phyloP scores from a whole-genome alignment of 2,888 invertebrate species.

The Molanna angustata region DNA sequence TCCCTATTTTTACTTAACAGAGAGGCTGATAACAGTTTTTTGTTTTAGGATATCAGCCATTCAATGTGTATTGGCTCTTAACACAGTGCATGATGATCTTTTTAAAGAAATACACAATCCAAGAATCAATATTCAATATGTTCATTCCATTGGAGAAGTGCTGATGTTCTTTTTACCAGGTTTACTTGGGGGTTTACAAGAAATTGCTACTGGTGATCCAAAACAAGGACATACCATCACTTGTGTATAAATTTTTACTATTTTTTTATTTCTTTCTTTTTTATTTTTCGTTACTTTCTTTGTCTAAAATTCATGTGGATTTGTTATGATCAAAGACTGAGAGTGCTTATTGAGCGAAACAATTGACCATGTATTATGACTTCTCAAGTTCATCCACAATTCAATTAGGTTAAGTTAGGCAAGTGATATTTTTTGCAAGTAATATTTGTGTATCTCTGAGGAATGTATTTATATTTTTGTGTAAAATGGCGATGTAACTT shows the following conservation, averaged over 20 bases:
- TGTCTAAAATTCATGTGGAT: too few relatives aligned
- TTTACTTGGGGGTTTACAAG: constrained; percentile 56
- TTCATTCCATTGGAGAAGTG: constrained; percentile 53
- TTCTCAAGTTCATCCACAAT: too few relatives aligned
- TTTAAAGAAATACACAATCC: constrained; percentile 39
- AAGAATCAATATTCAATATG: constrained; percentile 34
- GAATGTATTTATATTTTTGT: background rate
- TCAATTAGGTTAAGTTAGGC: background rate
- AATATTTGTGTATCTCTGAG: background rate
- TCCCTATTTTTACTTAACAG: too few relatives aligned
- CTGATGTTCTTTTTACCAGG: constrained; percentile 65
- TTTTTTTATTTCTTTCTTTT: background rate
- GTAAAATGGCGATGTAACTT: too few relatives aligned
- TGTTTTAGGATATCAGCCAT: constrained; percentile 54
- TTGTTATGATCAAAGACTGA: too few relatives aligned
- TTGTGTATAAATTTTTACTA: constrained; percentile 14
- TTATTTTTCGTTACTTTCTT: too few relatives aligned
- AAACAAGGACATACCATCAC: constrained; percentile 55
- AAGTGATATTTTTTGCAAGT: background rate
- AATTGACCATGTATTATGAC: too few relatives aligned
- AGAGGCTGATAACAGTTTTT: too few relatives aligned
- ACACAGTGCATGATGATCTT: constrained; percentile 59
- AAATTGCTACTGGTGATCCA: constrained; percentile 55
- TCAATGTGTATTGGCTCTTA: constrained; percentile 61
- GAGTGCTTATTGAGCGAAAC: constrained; percentile 2